These are phyloP conservation scores for Notiomystis cincta DNA, from an alignment of 2,113 vertebrate species.

Conservation along the genomic window DNA sequence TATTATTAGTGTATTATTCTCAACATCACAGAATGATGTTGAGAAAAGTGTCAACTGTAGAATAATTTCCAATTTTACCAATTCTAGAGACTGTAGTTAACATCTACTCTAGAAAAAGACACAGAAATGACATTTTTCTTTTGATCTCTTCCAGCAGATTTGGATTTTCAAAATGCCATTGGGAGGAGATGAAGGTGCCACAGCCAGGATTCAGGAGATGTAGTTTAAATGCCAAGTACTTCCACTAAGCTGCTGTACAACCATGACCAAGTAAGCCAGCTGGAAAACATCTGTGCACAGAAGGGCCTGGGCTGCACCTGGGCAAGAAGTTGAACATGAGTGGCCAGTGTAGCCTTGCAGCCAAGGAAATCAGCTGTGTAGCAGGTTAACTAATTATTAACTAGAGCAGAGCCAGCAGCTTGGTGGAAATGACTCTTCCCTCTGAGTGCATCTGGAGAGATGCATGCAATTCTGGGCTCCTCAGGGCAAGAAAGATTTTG, in stretches of 20 bases:
- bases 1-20: neutral
- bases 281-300: neutral
- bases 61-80: neutral
- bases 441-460: neutral
- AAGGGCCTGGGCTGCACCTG: neutral
- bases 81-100: neutral
- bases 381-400: neutral
- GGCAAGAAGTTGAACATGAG: neutral
- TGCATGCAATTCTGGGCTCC: neutral
- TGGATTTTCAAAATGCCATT: neutral
- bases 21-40: neutral
- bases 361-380: neutral
- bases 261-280: neutral
- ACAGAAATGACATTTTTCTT: neutral
- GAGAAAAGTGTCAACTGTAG: neutral
- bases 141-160: neutral
- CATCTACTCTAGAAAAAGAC: neutral
- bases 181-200: neutral
- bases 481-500: neutral
- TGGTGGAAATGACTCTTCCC: neutral
- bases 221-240: neutral
- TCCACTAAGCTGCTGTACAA: neutral
- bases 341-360: neutral
- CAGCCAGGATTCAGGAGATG: neutral
- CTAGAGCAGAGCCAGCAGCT: neutral